Evolutionary conservation across 2,113 vertebrate species (phyloP).

Genomic region (Athene cunicularia): DNA sequence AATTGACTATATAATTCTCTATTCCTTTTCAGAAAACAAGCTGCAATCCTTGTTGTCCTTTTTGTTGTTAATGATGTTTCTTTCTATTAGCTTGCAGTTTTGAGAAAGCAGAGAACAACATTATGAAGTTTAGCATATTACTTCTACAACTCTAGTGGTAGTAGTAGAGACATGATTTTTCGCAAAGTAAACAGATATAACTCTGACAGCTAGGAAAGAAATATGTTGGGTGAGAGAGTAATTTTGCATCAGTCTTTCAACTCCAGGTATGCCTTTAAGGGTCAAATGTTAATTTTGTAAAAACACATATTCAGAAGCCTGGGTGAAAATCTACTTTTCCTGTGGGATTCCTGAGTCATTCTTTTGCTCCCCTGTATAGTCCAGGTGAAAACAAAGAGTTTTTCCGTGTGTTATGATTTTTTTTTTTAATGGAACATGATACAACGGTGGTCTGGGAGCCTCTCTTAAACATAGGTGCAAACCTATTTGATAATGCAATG

Average conservation of each 20-base stretch:
- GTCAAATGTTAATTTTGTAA: not conserved
- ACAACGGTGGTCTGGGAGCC: not conserved
- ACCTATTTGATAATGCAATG: not conserved
- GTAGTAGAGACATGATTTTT: not conserved
- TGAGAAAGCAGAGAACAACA: not conserved
- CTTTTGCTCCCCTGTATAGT: not conserved
- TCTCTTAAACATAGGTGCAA: not conserved
- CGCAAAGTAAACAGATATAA: not conserved
- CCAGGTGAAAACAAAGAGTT: not conserved
- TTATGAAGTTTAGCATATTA: not conserved
- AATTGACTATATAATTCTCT: slow-evolving; percentile 8
- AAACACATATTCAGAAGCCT: not conserved
- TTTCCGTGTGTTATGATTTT: not conserved
- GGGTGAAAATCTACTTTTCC: not conserved
- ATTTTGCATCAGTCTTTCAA: not conserved
- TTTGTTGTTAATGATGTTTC: slow-evolving; percentile 4
- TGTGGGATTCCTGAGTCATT: not conserved
- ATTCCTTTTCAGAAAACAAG: not conserved
- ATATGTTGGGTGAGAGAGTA: not conserved
- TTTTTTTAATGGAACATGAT: not conserved
- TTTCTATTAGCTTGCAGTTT: not conserved
- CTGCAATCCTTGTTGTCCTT: not conserved
- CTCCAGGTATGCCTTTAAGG: not conserved
- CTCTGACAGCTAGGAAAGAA: not conserved
- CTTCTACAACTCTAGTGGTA: not conserved